Conservation (phyloP, 2,113 vertebrate genomes). For the Corydoras maculifer region DNA sequence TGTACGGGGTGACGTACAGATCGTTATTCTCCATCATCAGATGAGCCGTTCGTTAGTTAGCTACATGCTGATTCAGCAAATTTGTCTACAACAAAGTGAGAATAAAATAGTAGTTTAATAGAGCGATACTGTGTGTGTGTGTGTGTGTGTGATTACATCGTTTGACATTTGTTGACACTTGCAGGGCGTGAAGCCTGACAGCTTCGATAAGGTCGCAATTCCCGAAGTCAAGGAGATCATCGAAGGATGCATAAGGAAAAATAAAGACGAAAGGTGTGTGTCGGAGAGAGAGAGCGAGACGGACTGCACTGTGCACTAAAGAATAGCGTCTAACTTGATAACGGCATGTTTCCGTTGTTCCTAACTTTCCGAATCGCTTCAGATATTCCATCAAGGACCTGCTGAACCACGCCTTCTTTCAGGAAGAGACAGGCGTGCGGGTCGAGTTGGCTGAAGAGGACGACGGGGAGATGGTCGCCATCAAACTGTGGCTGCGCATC, state of each 20-base stretch:
- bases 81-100: no score
- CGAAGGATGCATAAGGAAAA: slow-evolving; percentile 94
- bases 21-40: no score
- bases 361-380: not conserved
- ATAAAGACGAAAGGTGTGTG: slow-evolving; percentile 90
- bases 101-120: no score
- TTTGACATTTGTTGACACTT: slow-evolving; percentile 45
- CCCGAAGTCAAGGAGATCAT: slow-evolving; percentile 99
- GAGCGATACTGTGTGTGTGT: no score
- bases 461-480: slow-evolving; percentile 91
- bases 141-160: not conserved
- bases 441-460: slow-evolving; percentile 97
- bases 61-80: no score
- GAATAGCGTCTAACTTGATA: not conserved
- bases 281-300: not conserved
- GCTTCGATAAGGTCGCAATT: slow-evolving; percentile 98
- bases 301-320: not conserved
- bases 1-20: no score
- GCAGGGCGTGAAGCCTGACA: slow-evolving; percentile 94
- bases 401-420: slow-evolving; percentile 96
- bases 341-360: not conserved
- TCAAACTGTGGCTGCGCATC: slow-evolving; percentile 94
- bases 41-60: no score
- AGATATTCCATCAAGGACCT: slow-evolving; percentile 98
- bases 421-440: slow-evolving; percentile 94